Percentiles rank a stretch among this genome's conserved stretches.
Conservation (phyloP, 2,888 invertebrate genomes). For the Cephus nigrinus region DNA sequence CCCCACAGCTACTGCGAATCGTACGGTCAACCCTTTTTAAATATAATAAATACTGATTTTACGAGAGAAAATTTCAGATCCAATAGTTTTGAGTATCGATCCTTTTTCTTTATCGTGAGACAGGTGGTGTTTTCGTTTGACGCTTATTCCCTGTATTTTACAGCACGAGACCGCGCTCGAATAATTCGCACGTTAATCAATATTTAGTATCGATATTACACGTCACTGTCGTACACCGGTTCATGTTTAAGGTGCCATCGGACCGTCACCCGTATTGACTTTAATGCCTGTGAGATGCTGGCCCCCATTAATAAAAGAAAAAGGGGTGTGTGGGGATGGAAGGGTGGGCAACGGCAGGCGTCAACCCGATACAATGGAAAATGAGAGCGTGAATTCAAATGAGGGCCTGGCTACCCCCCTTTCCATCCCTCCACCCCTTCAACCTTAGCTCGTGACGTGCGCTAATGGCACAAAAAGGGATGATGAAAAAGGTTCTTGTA, state of each 20-base stretch:
- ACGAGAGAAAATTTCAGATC: neutral
- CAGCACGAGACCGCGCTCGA: neutral
- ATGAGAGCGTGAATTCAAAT: neutral
- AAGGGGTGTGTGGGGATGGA: neutral
- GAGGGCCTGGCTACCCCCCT: neutral
- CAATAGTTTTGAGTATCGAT: neutral
- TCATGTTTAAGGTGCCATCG: neutral
- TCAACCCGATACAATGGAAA: neutral
- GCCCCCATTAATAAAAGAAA: neutral
- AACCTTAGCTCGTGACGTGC: neutral
- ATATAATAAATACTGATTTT: neutral
- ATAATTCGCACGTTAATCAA: neutral
- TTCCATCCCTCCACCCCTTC: neutral
- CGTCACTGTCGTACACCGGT: neutral
- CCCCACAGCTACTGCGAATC: neutral
- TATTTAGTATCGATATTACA: neutral
- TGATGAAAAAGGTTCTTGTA: neutral
- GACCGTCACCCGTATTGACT: neutral
- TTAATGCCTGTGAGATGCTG: neutral
- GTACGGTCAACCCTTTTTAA: neutral
- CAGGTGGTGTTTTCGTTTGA: neutral
- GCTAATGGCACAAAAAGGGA: neutral
- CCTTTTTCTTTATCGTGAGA: neutral
- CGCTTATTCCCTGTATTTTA: neutral
- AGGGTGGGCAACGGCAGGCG: neutral